Conservation (phyloP, 1,140 invertebrate genomes). For the Episyrphus balteatus region DNA sequence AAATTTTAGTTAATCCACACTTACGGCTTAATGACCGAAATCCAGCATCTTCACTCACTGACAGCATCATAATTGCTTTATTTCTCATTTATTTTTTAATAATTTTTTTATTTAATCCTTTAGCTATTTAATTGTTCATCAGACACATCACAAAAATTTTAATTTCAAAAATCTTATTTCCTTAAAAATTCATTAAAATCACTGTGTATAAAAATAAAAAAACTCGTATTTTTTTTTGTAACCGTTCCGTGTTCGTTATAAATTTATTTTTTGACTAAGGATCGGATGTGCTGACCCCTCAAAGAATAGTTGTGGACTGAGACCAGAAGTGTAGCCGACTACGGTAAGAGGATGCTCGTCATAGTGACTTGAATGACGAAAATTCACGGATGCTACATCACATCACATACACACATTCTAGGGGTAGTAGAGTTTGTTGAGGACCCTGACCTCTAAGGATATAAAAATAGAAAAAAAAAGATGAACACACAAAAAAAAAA, state of each 20-base stretch:
- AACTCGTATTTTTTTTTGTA: conserved; percentile 3
- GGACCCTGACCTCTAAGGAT: too few relatives aligned
- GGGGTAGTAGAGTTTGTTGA: too few relatives aligned
- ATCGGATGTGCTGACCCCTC: conserved; percentile 31
- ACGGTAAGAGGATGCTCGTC: conserved; percentile 3
- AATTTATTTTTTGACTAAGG: not conserved
- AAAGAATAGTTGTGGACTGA: conserved; percentile 37
- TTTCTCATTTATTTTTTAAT: conserved; percentile 12
- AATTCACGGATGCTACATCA: not conserved
- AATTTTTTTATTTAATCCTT: not conserved
- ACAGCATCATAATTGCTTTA: conserved; percentile 32
- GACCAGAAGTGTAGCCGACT: too few relatives aligned
- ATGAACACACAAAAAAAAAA: too few relatives aligned
- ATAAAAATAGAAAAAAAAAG: too few relatives aligned
- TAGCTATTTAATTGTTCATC: not conserved
- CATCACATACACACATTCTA: too few relatives aligned
- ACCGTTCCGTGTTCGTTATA: conserved; percentile 7
- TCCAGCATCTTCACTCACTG: conserved; percentile 37
- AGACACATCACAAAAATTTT: not conserved
- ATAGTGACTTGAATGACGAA: conserved; percentile 9
- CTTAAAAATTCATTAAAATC: conserved; percentile 6
- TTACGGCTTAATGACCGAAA: conserved; percentile 37
- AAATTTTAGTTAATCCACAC: conserved; percentile 9
- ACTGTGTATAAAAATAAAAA: conserved; percentile 8
- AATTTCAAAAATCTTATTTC: not conserved